phyloP scores from a whole-genome alignment of 1,140 invertebrate species.

The Agrypnia vestita region DNA sequence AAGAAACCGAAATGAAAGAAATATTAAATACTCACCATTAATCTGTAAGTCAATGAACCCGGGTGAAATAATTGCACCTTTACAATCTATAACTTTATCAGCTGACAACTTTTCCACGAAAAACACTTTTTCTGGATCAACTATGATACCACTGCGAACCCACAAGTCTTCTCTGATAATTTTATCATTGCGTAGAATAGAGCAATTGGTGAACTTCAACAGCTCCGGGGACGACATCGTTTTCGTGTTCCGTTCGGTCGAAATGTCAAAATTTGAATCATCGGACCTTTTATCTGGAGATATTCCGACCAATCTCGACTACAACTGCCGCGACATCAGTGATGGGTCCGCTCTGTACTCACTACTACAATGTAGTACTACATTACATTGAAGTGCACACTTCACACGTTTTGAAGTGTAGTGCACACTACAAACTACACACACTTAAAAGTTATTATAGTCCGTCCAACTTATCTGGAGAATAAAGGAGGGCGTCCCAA shows the following conservation, averaged over 20 bases:
- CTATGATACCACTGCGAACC: constrained; percentile 89
- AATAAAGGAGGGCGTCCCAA: no score
- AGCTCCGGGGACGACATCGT: constrained; percentile 43
- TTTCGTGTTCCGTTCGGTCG: constrained; percentile 25
- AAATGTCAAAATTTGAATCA: constrained; percentile 29
- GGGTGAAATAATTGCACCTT: constrained; percentile 87
- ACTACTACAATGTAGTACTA: no score
- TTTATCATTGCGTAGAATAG: constrained; percentile 82
- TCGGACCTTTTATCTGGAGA: no score
- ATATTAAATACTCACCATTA: constrained; percentile 82
- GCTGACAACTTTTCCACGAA: constrained; percentile 89
- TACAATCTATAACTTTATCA: constrained; percentile 84
- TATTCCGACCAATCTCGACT: no score
- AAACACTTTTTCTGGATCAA: constrained; percentile 93
- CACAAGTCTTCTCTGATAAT: constrained; percentile 90
- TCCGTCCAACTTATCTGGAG: no score
- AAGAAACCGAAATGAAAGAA: not conserved
- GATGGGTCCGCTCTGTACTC: no score
- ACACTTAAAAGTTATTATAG: no score
- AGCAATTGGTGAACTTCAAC: constrained; percentile 84
- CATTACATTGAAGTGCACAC: no score
- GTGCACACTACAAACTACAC: no score
- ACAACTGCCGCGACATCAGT: no score
- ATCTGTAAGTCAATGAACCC: constrained; percentile 98
- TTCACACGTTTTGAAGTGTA: no score